These are phyloP conservation scores for Cnemophilus loriae DNA, from an alignment of 2,113 vertebrate species.

Conservation along the genomic window DNA sequence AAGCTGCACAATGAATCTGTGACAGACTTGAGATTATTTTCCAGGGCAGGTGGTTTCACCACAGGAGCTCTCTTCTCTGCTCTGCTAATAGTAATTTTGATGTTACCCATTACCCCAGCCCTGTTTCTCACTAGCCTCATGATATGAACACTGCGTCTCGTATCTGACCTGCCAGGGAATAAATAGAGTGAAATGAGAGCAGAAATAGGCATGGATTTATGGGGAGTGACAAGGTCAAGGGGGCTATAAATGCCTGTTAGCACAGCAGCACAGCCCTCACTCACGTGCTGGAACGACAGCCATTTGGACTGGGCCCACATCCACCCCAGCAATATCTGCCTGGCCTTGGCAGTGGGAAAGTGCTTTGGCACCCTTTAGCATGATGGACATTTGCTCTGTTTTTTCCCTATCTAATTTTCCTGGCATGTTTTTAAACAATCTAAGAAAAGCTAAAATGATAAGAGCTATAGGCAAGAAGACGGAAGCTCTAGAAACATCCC, in stretches of 20 bases:
- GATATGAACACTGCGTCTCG: neutral
- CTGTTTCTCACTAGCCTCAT: neutral
- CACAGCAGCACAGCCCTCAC: neutral
- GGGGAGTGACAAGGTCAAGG: constrained; percentile 32
- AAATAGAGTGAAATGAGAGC: constrained; percentile 34
- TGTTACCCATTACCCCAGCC: neutral
- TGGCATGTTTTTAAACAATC: neutral
- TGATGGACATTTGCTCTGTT: neutral
- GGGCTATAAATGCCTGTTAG: constrained; percentile 27
- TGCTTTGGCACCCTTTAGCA: neutral
- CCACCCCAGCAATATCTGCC: neutral
- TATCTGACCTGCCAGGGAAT: constrained; percentile 1
- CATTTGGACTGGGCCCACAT: neutral
- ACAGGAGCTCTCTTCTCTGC: neutral
- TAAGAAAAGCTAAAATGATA: neutral
- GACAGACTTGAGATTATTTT: neutral
- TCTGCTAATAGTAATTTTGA: constrained; percentile 29
- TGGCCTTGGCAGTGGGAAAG: neutral
- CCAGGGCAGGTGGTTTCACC: neutral
- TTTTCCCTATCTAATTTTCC: neutral
- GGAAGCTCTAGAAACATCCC: neutral
- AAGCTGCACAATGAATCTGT: neutral
- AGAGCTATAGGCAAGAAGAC: neutral
- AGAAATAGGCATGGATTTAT: constrained; percentile 39
- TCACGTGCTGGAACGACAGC: fast-evolving